These are phyloP conservation scores for Chironex yamaguchii DNA, from an alignment of 30 jellyfish, hydroid and myxozoan species.

Conservation along the genomic window DNA sequence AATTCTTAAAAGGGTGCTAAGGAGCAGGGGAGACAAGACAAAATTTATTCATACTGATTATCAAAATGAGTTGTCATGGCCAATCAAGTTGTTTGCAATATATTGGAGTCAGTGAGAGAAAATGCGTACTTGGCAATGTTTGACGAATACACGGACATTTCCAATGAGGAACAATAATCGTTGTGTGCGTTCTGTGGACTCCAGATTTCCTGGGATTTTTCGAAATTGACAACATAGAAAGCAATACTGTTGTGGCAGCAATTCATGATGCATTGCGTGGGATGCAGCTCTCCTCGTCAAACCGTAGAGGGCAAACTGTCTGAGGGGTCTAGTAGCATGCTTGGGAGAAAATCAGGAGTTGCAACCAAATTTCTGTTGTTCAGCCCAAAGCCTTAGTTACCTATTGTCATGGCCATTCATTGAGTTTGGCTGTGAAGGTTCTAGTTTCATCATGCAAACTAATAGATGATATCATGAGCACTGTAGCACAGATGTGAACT, in stretches of 20 bases:
- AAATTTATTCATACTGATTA: slow-evolving; percentile 48
- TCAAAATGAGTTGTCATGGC: slow-evolving; percentile 53
- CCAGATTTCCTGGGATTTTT: slow-evolving; percentile 73
- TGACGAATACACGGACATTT: slow-evolving; percentile 76
- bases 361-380: slow-evolving; percentile 65
- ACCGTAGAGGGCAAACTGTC: slow-evolving; percentile 74
- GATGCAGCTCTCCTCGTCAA: slow-evolving; percentile 64
- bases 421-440: slow-evolving; percentile 70
- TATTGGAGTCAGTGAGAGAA: slow-evolving; percentile 9
- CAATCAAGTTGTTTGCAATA: slow-evolving; percentile 23
- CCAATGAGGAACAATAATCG: slow-evolving; percentile 56
- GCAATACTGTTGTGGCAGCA: slow-evolving; percentile 70
- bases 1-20: slow-evolving; percentile 16
- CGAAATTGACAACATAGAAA: slow-evolving; percentile 61
- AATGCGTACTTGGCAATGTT: slow-evolving; percentile 61
- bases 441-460: slow-evolving; percentile 56
- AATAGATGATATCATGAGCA: slow-evolving; percentile 52
- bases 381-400: slow-evolving; percentile 77
- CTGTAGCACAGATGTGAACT: slow-evolving; percentile 54
- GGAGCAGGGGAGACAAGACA: slow-evolving; percentile 34
- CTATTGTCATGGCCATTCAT: slow-evolving; percentile 80
- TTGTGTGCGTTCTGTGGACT: slow-evolving; percentile 69
- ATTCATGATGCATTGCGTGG: slow-evolving; percentile 58
- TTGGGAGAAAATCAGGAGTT: slow-evolving; percentile 78
- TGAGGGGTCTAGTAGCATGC: slow-evolving; percentile 85